Conservation (phyloP, 2,888 invertebrate species). For the Coenonympha glycerion region DNA sequence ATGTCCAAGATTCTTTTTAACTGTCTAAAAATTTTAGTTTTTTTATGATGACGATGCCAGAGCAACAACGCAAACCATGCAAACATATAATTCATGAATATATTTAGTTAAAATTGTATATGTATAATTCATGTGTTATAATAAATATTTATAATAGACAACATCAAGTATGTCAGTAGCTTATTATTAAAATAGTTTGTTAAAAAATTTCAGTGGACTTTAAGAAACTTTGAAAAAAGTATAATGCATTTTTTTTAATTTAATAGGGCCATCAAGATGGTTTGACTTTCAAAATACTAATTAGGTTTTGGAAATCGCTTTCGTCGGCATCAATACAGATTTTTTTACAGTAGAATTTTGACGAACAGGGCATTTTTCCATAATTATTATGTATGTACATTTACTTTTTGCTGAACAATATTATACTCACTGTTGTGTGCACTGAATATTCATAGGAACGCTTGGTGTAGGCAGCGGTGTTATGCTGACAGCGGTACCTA, state of each 20-base stretch:
- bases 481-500: constrained; percentile 66
- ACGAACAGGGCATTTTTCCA: too few relatives aligned
- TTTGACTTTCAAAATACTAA: too few relatives aligned
- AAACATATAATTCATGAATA: constrained; percentile 62
- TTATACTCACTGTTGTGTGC: constrained; percentile 67
- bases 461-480: constrained; percentile 52
- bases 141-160: constrained; percentile 9
- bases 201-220: not conserved
- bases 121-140: constrained; percentile 10
- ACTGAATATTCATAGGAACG: constrained; percentile 51
- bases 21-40: constrained; percentile 56
- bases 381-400: too few relatives aligned
- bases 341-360: too few relatives aligned
- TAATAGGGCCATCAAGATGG: too few relatives aligned
- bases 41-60: constrained; percentile 31
- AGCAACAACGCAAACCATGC: constrained; percentile 65
- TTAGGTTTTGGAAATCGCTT: too few relatives aligned
- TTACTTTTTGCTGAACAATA: not conserved
- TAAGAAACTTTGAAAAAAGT: not conserved
- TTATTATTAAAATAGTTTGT: not conserved
- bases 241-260: too few relatives aligned
- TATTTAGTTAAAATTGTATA: constrained; percentile 32
- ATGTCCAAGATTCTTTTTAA: constrained; percentile 78
- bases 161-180: constrained; percentile 18
- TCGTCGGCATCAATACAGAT: too few relatives aligned